Evolutionary conservation across 2,797 vertebrate genomes (phyloP).

Genomic region (Brachyrhaphis roseni): DNA sequence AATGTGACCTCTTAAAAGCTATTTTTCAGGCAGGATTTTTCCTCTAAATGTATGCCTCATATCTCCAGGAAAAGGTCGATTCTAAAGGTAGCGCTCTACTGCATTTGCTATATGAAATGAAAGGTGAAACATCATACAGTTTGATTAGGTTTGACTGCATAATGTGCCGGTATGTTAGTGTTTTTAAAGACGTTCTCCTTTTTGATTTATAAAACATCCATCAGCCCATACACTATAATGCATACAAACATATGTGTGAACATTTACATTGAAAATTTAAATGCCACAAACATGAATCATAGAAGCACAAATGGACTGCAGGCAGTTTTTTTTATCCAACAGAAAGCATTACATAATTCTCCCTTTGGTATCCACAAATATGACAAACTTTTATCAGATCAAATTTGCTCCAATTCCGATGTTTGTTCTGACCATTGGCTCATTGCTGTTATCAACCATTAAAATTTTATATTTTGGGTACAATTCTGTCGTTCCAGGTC

Average conservation of each 20-base stretch:
- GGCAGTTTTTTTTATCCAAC: neutral
- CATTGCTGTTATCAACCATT: no score
- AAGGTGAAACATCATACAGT: neutral
- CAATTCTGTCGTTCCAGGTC: neutral
- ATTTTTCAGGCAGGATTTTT: neutral
- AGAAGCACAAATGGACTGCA: neutral
- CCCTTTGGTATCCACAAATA: neutral
- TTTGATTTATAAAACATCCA: neutral
- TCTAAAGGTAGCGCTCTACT: neutral
- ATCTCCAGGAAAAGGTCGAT: neutral
- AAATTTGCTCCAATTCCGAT: neutral
- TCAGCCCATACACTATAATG: neutral
- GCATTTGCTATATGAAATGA: neutral
- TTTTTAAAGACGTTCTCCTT: neutral
- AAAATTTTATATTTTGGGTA: neutral
- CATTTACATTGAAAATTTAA: neutral
- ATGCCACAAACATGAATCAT: neutral
- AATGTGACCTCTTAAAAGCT: neutral
- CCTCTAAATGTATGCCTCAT: neutral
- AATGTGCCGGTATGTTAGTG: neutral
- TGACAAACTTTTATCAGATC: neutral
- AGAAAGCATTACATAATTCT: neutral
- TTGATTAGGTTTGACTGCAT: neutral
- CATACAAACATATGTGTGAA: neutral
- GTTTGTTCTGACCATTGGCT: no score